Evolutionary conservation across 1,140 invertebrate species (phyloP).

Genomic region (Macrobrachium nipponense): DNA sequence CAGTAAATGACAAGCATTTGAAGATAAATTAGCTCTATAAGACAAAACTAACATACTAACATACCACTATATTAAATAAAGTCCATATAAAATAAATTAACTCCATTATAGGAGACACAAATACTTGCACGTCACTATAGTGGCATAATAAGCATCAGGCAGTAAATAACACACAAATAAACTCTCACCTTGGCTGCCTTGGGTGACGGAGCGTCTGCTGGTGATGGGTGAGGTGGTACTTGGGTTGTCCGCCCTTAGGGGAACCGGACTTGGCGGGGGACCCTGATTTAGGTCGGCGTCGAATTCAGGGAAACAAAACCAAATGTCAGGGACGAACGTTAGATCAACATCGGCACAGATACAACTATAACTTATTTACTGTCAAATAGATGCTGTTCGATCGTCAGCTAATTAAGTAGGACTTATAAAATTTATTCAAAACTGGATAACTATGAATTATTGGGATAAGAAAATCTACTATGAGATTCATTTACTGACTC

Average conservation of each 20-base stretch:
- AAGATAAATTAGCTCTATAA: too few species aligned
- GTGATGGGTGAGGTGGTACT: background rate
- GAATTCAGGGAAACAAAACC: background rate
- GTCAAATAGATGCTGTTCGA: background rate
- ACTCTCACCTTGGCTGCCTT: slow-evolving; percentile 24
- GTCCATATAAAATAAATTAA: too few species aligned
- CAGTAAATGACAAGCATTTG: too few species aligned
- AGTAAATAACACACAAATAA: too few species aligned
- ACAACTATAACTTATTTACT: background rate
- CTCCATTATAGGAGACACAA: background rate
- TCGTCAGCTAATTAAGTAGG: background rate
- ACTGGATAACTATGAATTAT: too few species aligned
- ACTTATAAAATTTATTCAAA: background rate
- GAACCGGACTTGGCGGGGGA: slow-evolving; percentile 50
- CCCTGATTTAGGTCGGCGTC: slow-evolving; percentile 4
- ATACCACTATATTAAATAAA: too few species aligned
- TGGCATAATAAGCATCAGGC: too few species aligned
- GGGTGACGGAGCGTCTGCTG: slow-evolving; percentile 35
- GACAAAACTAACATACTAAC: too few species aligned
- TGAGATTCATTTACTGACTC: too few species aligned
- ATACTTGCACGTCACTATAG: background rate
- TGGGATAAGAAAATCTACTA: too few species aligned
- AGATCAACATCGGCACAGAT: background rate
- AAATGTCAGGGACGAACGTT: slow-evolving; percentile 2
- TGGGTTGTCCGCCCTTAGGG: slow-evolving; percentile 29